Evolutionary conservation across 2,888 invertebrate genomes (phyloP).

Genomic region (Loripinus fragilis): DNA sequence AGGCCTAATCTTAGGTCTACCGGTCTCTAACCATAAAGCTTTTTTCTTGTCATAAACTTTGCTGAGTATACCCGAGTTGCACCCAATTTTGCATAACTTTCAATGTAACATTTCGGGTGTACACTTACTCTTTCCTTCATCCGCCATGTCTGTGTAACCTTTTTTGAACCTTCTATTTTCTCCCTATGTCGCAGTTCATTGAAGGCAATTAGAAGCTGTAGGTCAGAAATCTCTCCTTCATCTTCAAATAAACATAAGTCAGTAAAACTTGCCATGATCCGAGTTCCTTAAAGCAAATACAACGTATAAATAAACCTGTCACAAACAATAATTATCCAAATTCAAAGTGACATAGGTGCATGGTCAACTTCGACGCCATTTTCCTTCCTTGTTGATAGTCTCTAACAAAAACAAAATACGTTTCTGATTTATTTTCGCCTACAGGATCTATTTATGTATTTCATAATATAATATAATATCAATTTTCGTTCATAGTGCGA

Average conservation of each 20-base stretch:
- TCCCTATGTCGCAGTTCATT: constrained; percentile 90
- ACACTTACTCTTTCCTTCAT: constrained; percentile 87
- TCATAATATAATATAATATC: no score
- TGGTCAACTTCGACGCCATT: constrained; percentile 6
- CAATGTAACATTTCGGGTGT: no score
- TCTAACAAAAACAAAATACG: no score
- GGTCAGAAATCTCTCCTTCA: constrained; percentile 71
- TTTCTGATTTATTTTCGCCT: no score
- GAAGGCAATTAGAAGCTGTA: constrained; percentile 87
- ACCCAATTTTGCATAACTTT: no score
- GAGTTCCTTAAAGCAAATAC: neutral
- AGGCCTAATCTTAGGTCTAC: no score
- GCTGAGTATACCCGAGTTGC: no score
- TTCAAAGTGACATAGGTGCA: constrained; percentile 2
- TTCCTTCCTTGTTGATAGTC: constrained; percentile 15
- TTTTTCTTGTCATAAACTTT: no score
- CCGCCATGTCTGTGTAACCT: constrained; percentile 92
- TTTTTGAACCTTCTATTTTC: constrained; percentile 88
- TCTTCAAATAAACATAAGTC: constrained; percentile 62
- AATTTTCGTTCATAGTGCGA: no score
- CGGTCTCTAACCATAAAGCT: no score
- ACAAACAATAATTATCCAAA: constrained; percentile 1
- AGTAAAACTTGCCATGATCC: constrained; percentile 35
- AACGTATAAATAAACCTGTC: neutral
- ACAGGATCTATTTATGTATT: no score